Base-by-base conservation (phyloP, 2,113 vertebrate species). In the Steatornis caripensis region DNA sequence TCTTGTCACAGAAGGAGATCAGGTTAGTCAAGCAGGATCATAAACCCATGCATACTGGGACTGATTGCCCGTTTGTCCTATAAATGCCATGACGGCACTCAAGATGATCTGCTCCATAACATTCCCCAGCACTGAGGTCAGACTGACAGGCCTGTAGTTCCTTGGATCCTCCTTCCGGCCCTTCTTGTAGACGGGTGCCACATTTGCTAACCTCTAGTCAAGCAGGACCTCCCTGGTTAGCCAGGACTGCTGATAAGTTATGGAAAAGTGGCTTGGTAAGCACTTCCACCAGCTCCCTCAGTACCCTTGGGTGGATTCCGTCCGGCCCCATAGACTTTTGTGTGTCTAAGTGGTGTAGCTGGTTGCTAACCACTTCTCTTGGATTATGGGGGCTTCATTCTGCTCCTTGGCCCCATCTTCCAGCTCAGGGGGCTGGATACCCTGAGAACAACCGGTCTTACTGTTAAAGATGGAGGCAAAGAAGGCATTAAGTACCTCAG, bases 161-260 rank as follows among this genome's bases (percentile, higher is more conserved):
- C 15, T 3, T 2, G 0, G 19, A 71, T 48, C 30, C 57, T 71
- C 12, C 10, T 79, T 64, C 22, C 0, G 1, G 10, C 20, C 41
- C 41, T 71, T 80, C 18, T 17, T 72, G 46, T 15, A n/a, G 8
- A 23, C 10, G n/a, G 29, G 4, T 0, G 1, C 27, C 46, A 61
- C 45, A n/a, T 29, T 29, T n/a, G 30, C 12, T 37, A 70, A 45
- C 34, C 9, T 58, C 36, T 20, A 58, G 34, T 11, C 17, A 45
- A 18, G 9, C 26, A 11, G 45, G 26, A 37, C 14, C 17, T 45
- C 14, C 27, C 8, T 2, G 0, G 10, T 48, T 34, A 27, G n/a
- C 8, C 11, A 61, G 30, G 27, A 70, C n/a, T 39, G 37, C 6
- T 39, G 19, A 8, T 13, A 79, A 23, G 46, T 29, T 29, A 5